Base-by-base conservation (phyloP, 2,113 vertebrate genomes). In the Pelecanoides urinatrix region DNA sequence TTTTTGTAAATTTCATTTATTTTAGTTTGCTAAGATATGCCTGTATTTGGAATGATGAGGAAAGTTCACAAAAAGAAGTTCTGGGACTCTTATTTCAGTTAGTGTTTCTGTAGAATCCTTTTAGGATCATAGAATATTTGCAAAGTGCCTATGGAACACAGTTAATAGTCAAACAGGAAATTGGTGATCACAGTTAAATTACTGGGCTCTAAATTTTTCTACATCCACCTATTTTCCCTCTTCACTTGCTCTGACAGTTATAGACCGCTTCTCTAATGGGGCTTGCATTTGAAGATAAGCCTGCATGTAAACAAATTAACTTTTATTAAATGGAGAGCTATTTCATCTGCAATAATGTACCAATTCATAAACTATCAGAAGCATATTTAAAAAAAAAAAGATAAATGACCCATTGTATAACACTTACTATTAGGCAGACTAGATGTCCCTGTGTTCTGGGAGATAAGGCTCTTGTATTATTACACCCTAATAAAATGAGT, bases 251-350 rank as follows among this genome's bases (percentile, higher is more conserved):
- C 66, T 98, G 98, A 98, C 98, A 98, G 97, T 97, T 98, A 98
- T 30, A 96, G 96, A 96, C 97, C 30, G 38, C 92, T 96, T 91
- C 91, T 94, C 96, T 98, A 98, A 98, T 98, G 96, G 97, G 96
- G 92, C 97, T 98, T 98, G 97, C 97, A 95, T 98, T 98, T 98
- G 96, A 97, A 98, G 98, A 98, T 98, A 98, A 98, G 97, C 61
- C 89, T 97, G 91, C 97, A 96, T 98, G 97, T 98, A 98, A 98
- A 98, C 98, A 98, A 98, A 98, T 98, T 98, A 98, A 98, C 96
- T 98, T 98, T 96, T 98, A 97, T 97, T 98, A 97, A 98, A 98
- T 98, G 95, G 97, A 96, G 96, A 95, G 96, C 95, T 97, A 94
- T 98, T 98, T 98, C 97, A 98, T 96, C 94, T 96, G 91, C 97